Evolutionary conservation across 1,140 invertebrate species (phyloP).

Genomic region (Geopemphigus sp.): DNA sequence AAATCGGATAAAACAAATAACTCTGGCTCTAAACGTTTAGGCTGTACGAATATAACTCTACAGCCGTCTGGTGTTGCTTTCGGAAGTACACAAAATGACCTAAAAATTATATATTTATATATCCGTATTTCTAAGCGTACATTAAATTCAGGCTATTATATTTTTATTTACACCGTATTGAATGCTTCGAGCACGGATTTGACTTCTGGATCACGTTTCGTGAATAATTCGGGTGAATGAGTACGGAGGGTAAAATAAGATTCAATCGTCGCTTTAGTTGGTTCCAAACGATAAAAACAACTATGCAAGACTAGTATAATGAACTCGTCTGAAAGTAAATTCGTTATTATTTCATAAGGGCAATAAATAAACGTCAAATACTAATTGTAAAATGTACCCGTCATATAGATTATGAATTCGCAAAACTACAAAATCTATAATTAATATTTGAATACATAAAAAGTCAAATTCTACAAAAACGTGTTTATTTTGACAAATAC

Average conservation of each 20-base stretch:
- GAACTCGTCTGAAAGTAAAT: slow-evolving; percentile 58
- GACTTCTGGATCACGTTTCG: slow-evolving; percentile 51
- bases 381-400: neutral
- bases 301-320: slow-evolving; percentile 53
- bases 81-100: neutral
- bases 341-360: neutral
- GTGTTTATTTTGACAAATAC: too few relatives aligned
- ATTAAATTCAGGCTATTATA: neutral
- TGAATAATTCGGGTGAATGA: slow-evolving; percentile 53
- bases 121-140: neutral
- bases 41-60: slow-evolving; percentile 12
- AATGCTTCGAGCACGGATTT: slow-evolving; percentile 28
- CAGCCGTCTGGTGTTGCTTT: slow-evolving; percentile 16
- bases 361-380: neutral
- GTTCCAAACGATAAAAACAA: slow-evolving; percentile 53
- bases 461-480: too few relatives aligned
- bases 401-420: neutral
- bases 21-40: slow-evolving; percentile 22
- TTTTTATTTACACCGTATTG: slow-evolving; percentile 42
- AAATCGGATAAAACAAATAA: slow-evolving; percentile 40
- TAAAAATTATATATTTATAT: neutral
- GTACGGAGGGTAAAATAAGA: slow-evolving; percentile 52
- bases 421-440: neutral
- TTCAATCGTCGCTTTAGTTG: slow-evolving; percentile 52
- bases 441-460: too few relatives aligned